These are phyloP conservation scores for Calephelis perditalis DNA, from an alignment of 2,888 invertebrate species.

Conservation along the genomic window DNA sequence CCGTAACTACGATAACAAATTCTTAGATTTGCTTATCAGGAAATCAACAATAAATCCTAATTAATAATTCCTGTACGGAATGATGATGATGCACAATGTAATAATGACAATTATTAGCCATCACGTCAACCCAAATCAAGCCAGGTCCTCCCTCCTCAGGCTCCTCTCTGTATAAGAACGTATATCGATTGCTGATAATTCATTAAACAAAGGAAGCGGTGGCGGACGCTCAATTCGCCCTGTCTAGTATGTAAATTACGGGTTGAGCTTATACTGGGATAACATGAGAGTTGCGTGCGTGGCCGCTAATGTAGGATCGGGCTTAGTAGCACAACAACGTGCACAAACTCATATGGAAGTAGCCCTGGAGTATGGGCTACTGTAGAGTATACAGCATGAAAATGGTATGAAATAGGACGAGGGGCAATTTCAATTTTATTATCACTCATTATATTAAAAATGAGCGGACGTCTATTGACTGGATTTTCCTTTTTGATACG, in stretches of 20 bases:
- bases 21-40: too few relatives aligned
- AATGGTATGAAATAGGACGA: too few relatives aligned
- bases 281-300: slow-evolving; percentile 42
- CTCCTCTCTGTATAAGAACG: neutral
- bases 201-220: slow-evolving; percentile 5
- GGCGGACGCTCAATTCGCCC: neutral
- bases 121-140: neutral
- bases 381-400: neutral
- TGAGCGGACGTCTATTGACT: too few relatives aligned
- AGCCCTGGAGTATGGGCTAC: neutral
- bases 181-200: slow-evolving; percentile 2
- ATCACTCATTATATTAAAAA: too few relatives aligned
- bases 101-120: neutral
- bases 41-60: too few relatives aligned
- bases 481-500: too few relatives aligned
- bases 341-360: slow-evolving; percentile 18
- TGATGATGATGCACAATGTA: neutral
- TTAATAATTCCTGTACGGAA: too few relatives aligned
- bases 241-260: slow-evolving; percentile 17
- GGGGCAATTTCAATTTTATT: too few relatives aligned
- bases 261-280: slow-evolving; percentile 34
- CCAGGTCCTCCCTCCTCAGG: neutral
- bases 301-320: slow-evolving; percentile 45
- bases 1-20: too few relatives aligned
- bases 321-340: slow-evolving; percentile 50